phyloP scores from a whole-genome alignment of 2,113 vertebrate genomes.

The Sorex fumeus region DNA sequence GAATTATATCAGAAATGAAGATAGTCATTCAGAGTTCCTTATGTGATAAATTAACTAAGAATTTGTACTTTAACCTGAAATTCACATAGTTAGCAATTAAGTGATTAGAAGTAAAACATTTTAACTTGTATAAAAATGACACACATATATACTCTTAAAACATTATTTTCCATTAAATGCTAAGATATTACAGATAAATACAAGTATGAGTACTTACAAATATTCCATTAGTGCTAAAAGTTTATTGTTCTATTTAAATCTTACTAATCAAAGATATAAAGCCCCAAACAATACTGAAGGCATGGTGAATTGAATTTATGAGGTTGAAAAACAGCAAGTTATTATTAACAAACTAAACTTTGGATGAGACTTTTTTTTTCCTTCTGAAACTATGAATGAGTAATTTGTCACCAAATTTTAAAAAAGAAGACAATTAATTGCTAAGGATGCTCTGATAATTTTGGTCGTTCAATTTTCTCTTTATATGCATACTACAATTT shows the following conservation, averaged over 20 bases:
- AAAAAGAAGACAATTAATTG: constrained; percentile 65
- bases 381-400: constrained; percentile 4
- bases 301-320: neutral
- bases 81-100: neutral
- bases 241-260: neutral
- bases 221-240: constrained; percentile 7
- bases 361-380: constrained; percentile 65
- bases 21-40: neutral
- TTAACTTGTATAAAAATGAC: neutral
- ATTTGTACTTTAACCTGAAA: constrained; percentile 2
- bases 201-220: neutral
- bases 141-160: neutral
- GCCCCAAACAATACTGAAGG: neutral
- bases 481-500: constrained; percentile 78
- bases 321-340: neutral
- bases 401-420: constrained; percentile 61
- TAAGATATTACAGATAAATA: neutral
- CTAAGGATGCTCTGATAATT: constrained; percentile 70
- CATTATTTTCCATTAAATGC: neutral
- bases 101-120: neutral
- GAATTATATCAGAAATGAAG: neutral
- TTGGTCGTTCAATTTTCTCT: constrained; percentile 73
- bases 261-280: neutral
- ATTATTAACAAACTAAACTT: neutral
- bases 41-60: neutral